Evolutionary conservation across 35 echinoderm and acorn worm genomes (phyloP), one percentile per base, ranked within the genome.

Genomic region (Apostichopus californicus): DNA sequence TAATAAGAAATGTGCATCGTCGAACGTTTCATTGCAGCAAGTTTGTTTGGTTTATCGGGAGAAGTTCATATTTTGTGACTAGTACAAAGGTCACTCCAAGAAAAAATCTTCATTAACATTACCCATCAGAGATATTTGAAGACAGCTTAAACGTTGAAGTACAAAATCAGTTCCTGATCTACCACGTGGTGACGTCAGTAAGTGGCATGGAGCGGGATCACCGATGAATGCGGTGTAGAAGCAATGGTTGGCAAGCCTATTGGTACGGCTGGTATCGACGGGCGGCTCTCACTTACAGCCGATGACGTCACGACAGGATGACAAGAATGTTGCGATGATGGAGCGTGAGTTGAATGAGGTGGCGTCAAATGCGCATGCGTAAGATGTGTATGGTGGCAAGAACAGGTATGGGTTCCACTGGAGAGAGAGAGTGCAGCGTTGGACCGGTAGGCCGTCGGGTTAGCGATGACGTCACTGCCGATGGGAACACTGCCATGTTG

Each of bases 281-380:
- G 68, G n/a, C 86, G 86, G 72, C 86, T 89, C 9, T 89, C 86
- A 53, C 60, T 89, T 18, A 57, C 8, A 9, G 57, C 61, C 10
- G 86, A 89, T 89, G 86, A 89, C 86, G 86, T 89, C 86, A 89
- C 55, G n/a, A 82, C 86, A 9, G 86, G 61, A 73, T 89, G 86
- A 73, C 86, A 89, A 73, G 86, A 89, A 73, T 89, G 86, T 52
- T 72, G 86, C 61, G 86, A 75, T 55, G 86, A 72, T 20, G 86
- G 17, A 9, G 63, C 20, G 61, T 89, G 86, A 72, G 86, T 89
- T 89, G 86, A 89, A 21, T 89, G 86, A 5, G 86, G n/a, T 53
- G 86, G 86, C 20, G 57, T 68, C 63, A 64, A 26, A 23, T 68
- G 60, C 7, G 61, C 28, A 21, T 72, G 68, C n/a, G 86, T 58